Percentiles rank a stretch among this genome's conserved stretches.
Evolutionary conservation across 2,113 vertebrate species (phyloP).

Genomic region (Gasterosteus nipponicus): DNA sequence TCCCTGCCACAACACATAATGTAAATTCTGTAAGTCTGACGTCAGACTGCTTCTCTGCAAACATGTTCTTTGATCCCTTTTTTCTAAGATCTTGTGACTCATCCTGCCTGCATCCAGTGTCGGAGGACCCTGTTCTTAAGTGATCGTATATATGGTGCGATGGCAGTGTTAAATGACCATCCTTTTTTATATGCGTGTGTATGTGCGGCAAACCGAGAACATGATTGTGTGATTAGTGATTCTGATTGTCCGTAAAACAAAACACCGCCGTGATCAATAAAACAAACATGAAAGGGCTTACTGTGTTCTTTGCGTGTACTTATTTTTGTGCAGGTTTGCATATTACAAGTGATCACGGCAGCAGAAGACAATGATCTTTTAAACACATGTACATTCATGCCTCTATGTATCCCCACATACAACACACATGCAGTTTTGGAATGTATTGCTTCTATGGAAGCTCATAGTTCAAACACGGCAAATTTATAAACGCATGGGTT

Average conservation of each 20-base stretch:
- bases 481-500: too few relatives aligned
- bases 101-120: constrained; percentile 11
- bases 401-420: not conserved
- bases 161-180: not conserved
- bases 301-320: not conserved
- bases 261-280: constrained; percentile 41
- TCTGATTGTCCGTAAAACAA: constrained; percentile 8
- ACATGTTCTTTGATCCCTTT: constrained; percentile 1
- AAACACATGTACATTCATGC: not conserved
- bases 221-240: constrained; percentile 23
- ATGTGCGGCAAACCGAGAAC: constrained; percentile 1
- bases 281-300: constrained; percentile 4
- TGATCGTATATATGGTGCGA: constrained; percentile 43
- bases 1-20: not conserved
- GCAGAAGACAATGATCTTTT: not conserved
- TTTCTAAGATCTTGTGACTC: constrained; percentile 21
- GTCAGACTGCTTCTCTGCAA: constrained; percentile 28
- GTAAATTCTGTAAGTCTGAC: not conserved
- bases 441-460: not conserved
- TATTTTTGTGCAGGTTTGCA: not conserved
- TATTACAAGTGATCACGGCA: not conserved
- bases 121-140: constrained; percentile 18
- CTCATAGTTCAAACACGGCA: not conserved
- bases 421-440: not conserved
- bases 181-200: constrained; percentile 25